These are phyloP conservation scores for Spodoptera picta DNA, from an alignment of 2,888 invertebrate genomes.

Conservation along the genomic window DNA sequence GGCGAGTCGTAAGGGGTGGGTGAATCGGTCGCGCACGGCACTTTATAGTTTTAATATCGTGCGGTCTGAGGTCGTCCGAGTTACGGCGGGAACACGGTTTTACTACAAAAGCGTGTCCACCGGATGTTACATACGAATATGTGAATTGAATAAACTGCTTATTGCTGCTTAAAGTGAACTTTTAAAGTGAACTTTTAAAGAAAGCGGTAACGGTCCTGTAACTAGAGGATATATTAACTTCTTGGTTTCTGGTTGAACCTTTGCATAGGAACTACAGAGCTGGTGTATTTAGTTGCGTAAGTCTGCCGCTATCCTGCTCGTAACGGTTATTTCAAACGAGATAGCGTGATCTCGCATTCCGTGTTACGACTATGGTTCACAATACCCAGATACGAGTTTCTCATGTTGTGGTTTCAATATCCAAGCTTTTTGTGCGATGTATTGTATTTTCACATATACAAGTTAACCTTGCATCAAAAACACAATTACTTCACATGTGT, in stretches of 20 bases:
- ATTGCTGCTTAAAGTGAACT: too few relatives aligned
- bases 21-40: constrained; percentile 77
- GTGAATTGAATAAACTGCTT: constrained; percentile 62
- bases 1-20: constrained; percentile 62
- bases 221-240: constrained; percentile 63
- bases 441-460: constrained; percentile 52
- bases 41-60: constrained; percentile 88
- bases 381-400: constrained; percentile 29
- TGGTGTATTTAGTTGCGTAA: constrained; percentile 41
- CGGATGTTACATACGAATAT: constrained; percentile 61
- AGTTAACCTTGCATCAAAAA: constrained; percentile 54
- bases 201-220: constrained; percentile 51
- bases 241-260: constrained; percentile 53
- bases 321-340: constrained; percentile 46
- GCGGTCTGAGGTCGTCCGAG: constrained; percentile 75
- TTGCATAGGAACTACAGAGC: constrained; percentile 27
- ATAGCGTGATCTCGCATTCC: constrained; percentile 43
- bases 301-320: constrained; percentile 39
- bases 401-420: constrained; percentile 60
- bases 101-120: constrained; percentile 77
- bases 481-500: constrained; percentile 24
- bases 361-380: constrained; percentile 43
- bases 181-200: too few relatives aligned
- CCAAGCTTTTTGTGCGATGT: constrained; percentile 41
- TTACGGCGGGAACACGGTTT: constrained; percentile 77